A percentile compares a stretch with the other conserved stretches of the same genome.
Evolutionary conservation across 2,797 vertebrate species (phyloP).

Genomic region (Myripristis jacobus): DNA sequence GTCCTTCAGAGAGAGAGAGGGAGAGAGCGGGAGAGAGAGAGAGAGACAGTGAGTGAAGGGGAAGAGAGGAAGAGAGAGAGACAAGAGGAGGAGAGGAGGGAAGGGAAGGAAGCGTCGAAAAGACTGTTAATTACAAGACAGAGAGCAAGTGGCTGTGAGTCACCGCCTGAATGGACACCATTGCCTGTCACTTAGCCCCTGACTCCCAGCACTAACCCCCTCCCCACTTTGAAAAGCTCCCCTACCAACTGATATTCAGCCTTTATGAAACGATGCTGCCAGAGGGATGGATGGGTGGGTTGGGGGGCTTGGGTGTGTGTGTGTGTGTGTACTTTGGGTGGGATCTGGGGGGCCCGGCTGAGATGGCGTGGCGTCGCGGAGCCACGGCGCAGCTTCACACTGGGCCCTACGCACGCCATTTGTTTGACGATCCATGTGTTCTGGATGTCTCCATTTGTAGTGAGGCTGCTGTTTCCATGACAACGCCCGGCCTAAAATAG

Average conservation of each 20-base stretch:
- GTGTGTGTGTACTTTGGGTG: slow-evolving; percentile 30
- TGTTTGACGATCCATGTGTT: slow-evolving; percentile 82
- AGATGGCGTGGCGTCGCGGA: slow-evolving; percentile 59
- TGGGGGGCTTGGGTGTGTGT: too few species aligned
- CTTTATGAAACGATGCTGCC: slow-evolving; percentile 54
- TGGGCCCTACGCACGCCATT: slow-evolving; percentile 72
- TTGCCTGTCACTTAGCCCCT: slow-evolving; percentile 72
- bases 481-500: slow-evolving; percentile 86
- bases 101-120: slow-evolving; percentile 52
- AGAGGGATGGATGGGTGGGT: slow-evolving; percentile 45
- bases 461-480: slow-evolving; percentile 88
- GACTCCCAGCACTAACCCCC: slow-evolving; percentile 53
- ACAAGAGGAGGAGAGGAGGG: slow-evolving; percentile 36
- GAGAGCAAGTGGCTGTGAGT: slow-evolving; percentile 54
- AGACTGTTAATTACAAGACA: slow-evolving; percentile 75
- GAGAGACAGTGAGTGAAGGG: slow-evolving; percentile 39
- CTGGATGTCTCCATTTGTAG: slow-evolving; percentile 86
- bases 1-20: slow-evolving; percentile 81
- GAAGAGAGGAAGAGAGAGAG: slow-evolving; percentile 40
- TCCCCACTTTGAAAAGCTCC: slow-evolving; percentile 41
- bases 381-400: slow-evolving; percentile 64
- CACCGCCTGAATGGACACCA: slow-evolving; percentile 69
- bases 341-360: slow-evolving; percentile 10
- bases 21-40: slow-evolving; percentile 18
- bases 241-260: slow-evolving; percentile 71